A percentile compares a stretch with the other conserved stretches of the same genome.
Evolutionary conservation across 53 echinoderm and acorn worm genomes (phyloP).

Genomic region (Apostichopus leukothele): DNA sequence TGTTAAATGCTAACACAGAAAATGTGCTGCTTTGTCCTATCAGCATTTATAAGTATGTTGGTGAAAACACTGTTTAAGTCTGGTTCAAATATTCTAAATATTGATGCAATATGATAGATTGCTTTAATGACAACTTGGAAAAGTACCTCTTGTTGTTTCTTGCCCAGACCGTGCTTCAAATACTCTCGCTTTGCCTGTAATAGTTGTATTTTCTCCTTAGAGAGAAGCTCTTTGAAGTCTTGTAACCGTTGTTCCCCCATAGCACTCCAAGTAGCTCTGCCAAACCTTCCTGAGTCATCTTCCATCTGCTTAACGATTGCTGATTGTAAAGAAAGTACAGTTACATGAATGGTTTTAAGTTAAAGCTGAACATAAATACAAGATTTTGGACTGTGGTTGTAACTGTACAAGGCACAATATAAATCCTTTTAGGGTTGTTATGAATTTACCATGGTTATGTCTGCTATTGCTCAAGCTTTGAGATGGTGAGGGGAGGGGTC

Average conservation of each 20-base stretch:
- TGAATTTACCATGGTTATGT: no score
- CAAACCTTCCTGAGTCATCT: constrained; percentile 75
- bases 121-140: not conserved
- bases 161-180: constrained; percentile 75
- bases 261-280: constrained; percentile 76
- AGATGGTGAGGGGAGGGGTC: not conserved
- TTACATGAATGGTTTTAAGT: not conserved
- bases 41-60: no score
- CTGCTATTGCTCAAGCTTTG: not conserved
- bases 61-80: not conserved
- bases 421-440: no score
- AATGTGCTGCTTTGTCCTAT: no score
- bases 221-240: constrained; percentile 58
- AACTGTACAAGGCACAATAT: not conserved
- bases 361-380: not conserved
- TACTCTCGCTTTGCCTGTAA: constrained; percentile 80
- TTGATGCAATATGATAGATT: not conserved
- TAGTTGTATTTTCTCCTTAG: constrained; percentile 79
- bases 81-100: not conserved
- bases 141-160: constrained; percentile 90
- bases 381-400: not conserved
- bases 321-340: constrained; percentile 19
- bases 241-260: constrained; percentile 67
- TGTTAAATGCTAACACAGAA: no score
- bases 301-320: constrained; percentile 72